These are phyloP conservation scores for Hypercompe scribonia DNA, from an alignment of 2,888 invertebrate genomes.

Conservation along the genomic window DNA sequence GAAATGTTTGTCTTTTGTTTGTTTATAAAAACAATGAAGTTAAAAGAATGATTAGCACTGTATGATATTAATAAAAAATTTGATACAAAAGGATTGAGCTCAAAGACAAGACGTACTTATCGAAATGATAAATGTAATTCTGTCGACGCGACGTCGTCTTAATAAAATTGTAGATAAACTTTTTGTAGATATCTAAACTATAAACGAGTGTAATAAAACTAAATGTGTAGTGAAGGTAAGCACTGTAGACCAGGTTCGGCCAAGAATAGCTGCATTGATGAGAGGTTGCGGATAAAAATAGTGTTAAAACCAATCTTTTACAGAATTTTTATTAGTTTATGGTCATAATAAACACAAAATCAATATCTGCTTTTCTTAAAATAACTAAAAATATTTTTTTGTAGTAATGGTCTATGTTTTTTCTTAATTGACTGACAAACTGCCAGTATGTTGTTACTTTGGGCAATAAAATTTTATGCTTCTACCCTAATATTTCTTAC, in stretches of 20 bases:
- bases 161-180: background rate
- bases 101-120: background rate
- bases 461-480: too few species aligned
- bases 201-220: background rate
- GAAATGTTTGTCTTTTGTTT: too few species aligned
- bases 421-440: background rate
- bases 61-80: background rate
- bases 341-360: background rate
- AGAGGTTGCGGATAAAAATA: slow-evolving; percentile 11
- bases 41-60: too few species aligned
- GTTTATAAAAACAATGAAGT: too few species aligned
- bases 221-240: background rate
- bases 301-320: slow-evolving; percentile 3
- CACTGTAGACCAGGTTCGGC: background rate
- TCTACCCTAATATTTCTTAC: too few species aligned
- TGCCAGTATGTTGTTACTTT: background rate
- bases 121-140: background rate
- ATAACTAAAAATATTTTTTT: background rate
- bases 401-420: background rate
- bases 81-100: background rate
- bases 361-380: background rate
- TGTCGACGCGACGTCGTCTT: background rate
- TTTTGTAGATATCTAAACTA: background rate
- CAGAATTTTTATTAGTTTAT: slow-evolving; percentile 1
- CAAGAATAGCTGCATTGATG: slow-evolving; percentile 13